These are phyloP conservation scores for Salvelinus namaycush DNA, from an alignment of 2,113 vertebrate species.

Conservation along the genomic window DNA sequence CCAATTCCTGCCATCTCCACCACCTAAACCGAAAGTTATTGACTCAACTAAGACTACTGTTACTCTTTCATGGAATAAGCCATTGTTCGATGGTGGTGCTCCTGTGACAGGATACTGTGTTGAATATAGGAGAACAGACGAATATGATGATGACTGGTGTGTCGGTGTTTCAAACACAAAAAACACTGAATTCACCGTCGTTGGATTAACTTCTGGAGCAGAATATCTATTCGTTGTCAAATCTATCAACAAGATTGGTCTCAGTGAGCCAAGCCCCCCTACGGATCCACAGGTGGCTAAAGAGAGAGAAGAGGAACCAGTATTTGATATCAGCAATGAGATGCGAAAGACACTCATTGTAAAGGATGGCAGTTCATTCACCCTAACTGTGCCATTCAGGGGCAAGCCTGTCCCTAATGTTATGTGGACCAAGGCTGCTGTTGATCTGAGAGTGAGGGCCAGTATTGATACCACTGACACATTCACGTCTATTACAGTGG, in stretches of 20 bases:
- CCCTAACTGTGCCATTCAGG: slow-evolving; percentile 90
- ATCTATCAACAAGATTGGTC: slow-evolving; percentile 93
- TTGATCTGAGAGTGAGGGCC: slow-evolving; percentile 89
- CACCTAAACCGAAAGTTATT: slow-evolving; percentile 91
- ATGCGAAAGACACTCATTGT: slow-evolving; percentile 96
- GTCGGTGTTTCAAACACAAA: slow-evolving; percentile 87
- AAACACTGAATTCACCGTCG: slow-evolving; percentile 92
- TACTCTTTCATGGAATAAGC: slow-evolving; percentile 90
- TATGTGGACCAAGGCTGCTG: slow-evolving; percentile 89
- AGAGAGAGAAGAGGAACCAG: slow-evolving; percentile 94
- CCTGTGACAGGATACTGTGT: slow-evolving; percentile 91
- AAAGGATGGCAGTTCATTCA: slow-evolving; percentile 93
- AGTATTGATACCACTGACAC: slow-evolving; percentile 88
- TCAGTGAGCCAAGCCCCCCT: slow-evolving; percentile 87
- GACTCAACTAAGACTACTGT: slow-evolving; percentile 87
- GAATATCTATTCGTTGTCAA: slow-evolving; percentile 92
- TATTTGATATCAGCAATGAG: slow-evolving; percentile 93
- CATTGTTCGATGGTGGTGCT: slow-evolving; percentile 94
- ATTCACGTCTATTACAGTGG: slow-evolving; percentile 88
- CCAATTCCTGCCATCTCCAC: slow-evolving; percentile 90
- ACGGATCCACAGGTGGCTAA: slow-evolving; percentile 90
- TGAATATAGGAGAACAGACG: slow-evolving; percentile 86
- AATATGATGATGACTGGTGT: slow-evolving; percentile 85
- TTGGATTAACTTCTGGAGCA: slow-evolving; percentile 81
- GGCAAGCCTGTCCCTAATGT: slow-evolving; percentile 92